Conservation (phyloP, 2,797 vertebrate species). For the Peromyscus melanophrys region DNA sequence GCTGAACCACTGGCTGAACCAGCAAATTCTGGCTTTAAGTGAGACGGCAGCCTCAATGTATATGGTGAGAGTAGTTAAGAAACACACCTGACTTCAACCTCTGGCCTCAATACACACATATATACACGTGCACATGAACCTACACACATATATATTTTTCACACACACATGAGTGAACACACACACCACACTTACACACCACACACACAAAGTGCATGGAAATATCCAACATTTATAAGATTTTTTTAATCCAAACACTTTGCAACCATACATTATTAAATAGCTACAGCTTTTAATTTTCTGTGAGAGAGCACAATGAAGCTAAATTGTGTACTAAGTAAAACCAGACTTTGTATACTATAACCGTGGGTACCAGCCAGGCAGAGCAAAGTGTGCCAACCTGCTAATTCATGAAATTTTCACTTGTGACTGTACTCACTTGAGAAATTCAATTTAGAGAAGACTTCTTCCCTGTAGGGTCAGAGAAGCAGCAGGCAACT, state of each 20-base stretch:
- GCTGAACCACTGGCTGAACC: no score
- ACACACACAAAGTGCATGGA: neutral
- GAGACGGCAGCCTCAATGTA: neutral
- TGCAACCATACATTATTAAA: neutral
- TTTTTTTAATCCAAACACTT: conserved; percentile 2
- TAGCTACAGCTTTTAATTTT: conserved; percentile 20
- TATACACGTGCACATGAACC: neutral
- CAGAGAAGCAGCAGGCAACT: neutral
- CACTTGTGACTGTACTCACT: neutral
- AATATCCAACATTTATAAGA: neutral
- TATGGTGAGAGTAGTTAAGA: neutral
- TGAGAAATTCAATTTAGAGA: neutral
- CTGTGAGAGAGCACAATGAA: neutral
- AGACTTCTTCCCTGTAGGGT: neutral
- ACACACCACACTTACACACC: neutral
- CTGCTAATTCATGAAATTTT: neutral
- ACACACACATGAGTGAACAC: neutral
- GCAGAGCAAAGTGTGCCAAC: neutral
- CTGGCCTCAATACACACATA: neutral
- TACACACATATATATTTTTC: neutral
- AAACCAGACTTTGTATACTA: neutral
- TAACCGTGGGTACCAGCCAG: neutral
- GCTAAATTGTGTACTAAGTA: neutral
- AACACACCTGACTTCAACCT: neutral
- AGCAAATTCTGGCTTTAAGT: neutral